A percentile compares a stretch with the other conserved stretches of the same genome.
Conservation (phyloP, 2,797 vertebrate species). For the Synanceia verrucosa region DNA sequence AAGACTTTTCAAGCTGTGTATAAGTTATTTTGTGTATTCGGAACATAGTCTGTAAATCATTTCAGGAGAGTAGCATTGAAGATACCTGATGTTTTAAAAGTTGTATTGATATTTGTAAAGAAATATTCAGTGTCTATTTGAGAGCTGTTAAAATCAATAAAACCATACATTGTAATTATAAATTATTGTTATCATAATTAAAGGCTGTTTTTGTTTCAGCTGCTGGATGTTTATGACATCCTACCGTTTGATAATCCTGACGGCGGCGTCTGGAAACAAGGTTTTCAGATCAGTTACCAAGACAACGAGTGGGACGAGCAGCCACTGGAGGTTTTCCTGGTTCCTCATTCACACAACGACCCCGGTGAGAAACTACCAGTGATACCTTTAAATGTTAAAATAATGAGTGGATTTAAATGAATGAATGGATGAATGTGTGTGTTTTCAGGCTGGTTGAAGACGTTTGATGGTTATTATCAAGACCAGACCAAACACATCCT, state of each 20-base stretch:
- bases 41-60: too few species aligned
- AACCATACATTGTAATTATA: too few species aligned
- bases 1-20: not conserved
- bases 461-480: slow-evolving; percentile 92
- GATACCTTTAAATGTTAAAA: too few species aligned
- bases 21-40: too few species aligned
- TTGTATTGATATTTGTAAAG: not conserved
- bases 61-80: not conserved
- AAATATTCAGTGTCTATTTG: too few species aligned
- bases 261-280: slow-evolving; percentile 95
- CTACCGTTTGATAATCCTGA: slow-evolving; percentile 92
- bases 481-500: slow-evolving; percentile 94
- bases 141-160: too few species aligned
- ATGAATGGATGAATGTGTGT: slow-evolving; percentile 8
- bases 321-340: slow-evolving; percentile 89
- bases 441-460: slow-evolving; percentile 94
- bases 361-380: slow-evolving; percentile 81
- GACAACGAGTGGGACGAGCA: slow-evolving; percentile 88
- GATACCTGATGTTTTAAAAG: not conserved
- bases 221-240: slow-evolving; percentile 90
- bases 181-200: too few species aligned
- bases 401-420: not conserved
- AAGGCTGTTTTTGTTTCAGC: slow-evolving; percentile 65
- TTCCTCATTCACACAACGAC: slow-evolving; percentile 96
- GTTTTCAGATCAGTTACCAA: slow-evolving; percentile 90